phyloP scores from a whole-genome alignment of 92 coral and sea anemone genomes.

The Actinernus sp. region DNA sequence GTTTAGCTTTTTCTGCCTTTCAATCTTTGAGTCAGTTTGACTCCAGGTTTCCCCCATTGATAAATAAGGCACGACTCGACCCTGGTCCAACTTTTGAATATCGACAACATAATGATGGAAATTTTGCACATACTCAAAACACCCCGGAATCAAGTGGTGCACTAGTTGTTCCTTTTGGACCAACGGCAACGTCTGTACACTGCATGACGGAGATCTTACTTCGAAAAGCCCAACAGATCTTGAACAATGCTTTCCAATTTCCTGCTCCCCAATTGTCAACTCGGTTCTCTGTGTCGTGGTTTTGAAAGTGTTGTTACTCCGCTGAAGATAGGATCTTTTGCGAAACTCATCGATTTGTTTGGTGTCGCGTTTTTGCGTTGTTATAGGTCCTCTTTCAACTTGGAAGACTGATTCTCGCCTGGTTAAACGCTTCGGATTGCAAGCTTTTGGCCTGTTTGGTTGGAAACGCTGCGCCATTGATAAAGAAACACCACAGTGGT shows the following conservation, averaged over 20 bases:
- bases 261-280: constrained; percentile 76
- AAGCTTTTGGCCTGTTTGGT: constrained; percentile 17
- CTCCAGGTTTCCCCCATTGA: constrained; percentile 9
- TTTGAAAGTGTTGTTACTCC: constrained; percentile 51
- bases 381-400: constrained; percentile 58
- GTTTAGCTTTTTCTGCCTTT: not conserved
- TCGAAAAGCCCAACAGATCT: not conserved
- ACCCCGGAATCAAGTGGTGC: constrained; percentile 59
- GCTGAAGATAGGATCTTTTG: constrained; percentile 51
- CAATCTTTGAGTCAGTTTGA: not conserved
- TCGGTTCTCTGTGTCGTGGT: constrained; percentile 57
- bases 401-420: constrained; percentile 24
- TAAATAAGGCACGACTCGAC: constrained; percentile 59
- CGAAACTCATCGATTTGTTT: constrained; percentile 61
- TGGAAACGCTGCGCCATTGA: constrained; percentile 23
- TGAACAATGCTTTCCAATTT: constrained; percentile 23
- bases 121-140: constrained; percentile 70
- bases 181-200: constrained; percentile 3
- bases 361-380: constrained; percentile 63
- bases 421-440: not conserved
- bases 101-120: constrained; percentile 81
- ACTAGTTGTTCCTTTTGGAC: constrained; percentile 18
- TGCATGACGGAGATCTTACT: not conserved
- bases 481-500: too few relatives aligned
- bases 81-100: constrained; percentile 58